Base-by-base conservation (phyloP, 1,140 invertebrate species). In the Bathynomus jamesi region DNA sequence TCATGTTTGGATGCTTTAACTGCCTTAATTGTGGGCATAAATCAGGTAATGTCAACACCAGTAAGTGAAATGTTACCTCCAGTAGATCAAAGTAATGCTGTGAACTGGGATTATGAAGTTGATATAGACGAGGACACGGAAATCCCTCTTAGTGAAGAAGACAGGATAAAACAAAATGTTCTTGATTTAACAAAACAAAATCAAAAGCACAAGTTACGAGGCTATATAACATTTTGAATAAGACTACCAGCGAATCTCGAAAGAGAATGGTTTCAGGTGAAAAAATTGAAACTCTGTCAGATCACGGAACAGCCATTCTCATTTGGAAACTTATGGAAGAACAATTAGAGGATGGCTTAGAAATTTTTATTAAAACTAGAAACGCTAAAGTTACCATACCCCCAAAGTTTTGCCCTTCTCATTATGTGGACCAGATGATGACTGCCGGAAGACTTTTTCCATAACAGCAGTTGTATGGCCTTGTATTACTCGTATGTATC, bases 391-490 rank as follows among this genome's bases (percentile, higher is more conserved):
- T 64, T 3, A 65, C 32, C 24, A 64, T 70, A n/a, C 69, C 69
- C 8, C 31, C 29, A 65, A 29, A 64, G 7, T 70, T 70, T 64
- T 70, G 69, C 25, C 69, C 69, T 13, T 65, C 69, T 32, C 46
- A 5, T 17, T 29, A 62, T 25, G 24, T 32, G 21, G 29, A 70
- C 40, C 28, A 21, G 3, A 46, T 24, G 21, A 64, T 31, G 64
- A 64, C 21, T 70, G 69, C 40, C n/a, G 46, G 7, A 70, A 61
- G 32, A 62, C 40, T 40, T 64, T 70, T 24, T 30, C 61, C 28
- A 63, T 70, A 28, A 70, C 69, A 64, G 29, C 61, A 4, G 25
- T 63, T 4, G 21, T 64, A 28, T 70, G 69, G 69, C 69, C 69
- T 0, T 65, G 62, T 24, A 63, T 70, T 13, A 70, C 69, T 25